phyloP scores from a whole-genome alignment of 2,888 invertebrate genomes.

The Thysanoteuthis rhombus region DNA sequence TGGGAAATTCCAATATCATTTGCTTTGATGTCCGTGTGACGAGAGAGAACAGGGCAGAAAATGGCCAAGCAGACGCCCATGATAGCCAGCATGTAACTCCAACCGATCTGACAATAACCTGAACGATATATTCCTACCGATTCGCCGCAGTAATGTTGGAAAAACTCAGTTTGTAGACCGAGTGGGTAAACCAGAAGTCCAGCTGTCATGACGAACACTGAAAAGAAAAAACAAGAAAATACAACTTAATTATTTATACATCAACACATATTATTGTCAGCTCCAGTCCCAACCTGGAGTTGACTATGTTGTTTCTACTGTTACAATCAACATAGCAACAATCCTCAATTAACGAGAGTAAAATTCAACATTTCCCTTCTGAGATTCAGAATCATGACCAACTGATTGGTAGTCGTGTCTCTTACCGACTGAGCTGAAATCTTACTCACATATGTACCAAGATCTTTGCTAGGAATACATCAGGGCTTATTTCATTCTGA shows the following conservation, averaged over 20 bases:
- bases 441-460: too few relatives aligned
- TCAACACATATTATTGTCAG: background rate
- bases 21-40: slow-evolving; percentile 44
- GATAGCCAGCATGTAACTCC: slow-evolving; percentile 69
- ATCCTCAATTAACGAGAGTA: too few relatives aligned
- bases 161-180: slow-evolving; percentile 67
- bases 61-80: slow-evolving; percentile 67
- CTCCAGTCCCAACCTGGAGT: too few relatives aligned
- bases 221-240: slow-evolving; percentile 46
- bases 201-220: slow-evolving; percentile 67
- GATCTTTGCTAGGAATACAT: too few relatives aligned
- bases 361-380: too few relatives aligned
- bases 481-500: too few relatives aligned
- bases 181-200: slow-evolving; percentile 68
- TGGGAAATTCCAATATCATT: slow-evolving; percentile 26
- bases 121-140: slow-evolving; percentile 56
- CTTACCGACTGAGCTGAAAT: too few relatives aligned
- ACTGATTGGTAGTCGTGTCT: too few relatives aligned
- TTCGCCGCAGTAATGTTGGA: slow-evolving; percentile 65
- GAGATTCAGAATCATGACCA: too few relatives aligned
- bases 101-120: slow-evolving; percentile 67
- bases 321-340: too few relatives aligned
- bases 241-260: too few relatives aligned
- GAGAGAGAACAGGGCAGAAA: slow-evolving; percentile 68
- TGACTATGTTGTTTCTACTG: too few relatives aligned